These are phyloP conservation scores for Thamnaconus septentrionalis DNA, from an alignment of 2,113 vertebrate genomes.

Conservation along the genomic window DNA sequence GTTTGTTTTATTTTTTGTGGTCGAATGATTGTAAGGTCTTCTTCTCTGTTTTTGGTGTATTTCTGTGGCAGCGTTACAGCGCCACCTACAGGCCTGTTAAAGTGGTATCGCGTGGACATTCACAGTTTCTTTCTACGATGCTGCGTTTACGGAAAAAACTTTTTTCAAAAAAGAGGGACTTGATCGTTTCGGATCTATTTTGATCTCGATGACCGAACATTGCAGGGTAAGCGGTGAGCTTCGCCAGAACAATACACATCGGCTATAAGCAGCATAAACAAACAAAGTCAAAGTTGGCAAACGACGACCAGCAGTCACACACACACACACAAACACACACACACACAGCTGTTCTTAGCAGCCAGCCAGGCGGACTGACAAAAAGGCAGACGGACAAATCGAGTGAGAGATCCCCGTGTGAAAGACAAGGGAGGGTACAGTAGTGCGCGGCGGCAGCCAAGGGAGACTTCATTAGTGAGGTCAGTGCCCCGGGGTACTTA, in stretches of 20 bases:
- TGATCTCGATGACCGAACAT: too few relatives aligned
- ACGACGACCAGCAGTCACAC: constrained; percentile 15
- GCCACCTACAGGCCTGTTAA: too few relatives aligned
- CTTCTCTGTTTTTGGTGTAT: too few relatives aligned
- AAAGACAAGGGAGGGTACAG: constrained; percentile 73
- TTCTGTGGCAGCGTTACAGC: too few relatives aligned
- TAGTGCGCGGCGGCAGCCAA: constrained; percentile 65
- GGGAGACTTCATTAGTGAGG: constrained; percentile 75
- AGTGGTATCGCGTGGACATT: too few relatives aligned
- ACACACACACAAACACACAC: background rate
- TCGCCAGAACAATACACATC: background rate
- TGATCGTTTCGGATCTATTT: too few relatives aligned
- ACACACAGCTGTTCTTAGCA: constrained; percentile 49
- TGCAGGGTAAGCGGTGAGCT: too few relatives aligned
- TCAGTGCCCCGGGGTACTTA: constrained; percentile 71
- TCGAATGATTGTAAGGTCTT: too few relatives aligned
- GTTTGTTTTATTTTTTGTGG: too few relatives aligned
- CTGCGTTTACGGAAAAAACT: too few relatives aligned
- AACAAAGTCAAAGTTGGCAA: constrained; percentile 40
- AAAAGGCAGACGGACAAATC: constrained; percentile 62
- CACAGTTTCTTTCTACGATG: too few relatives aligned
- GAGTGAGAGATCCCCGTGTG: constrained; percentile 62
- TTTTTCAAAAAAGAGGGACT: too few relatives aligned
- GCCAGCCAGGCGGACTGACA: constrained; percentile 49
- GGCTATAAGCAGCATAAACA: constrained; percentile 45